These are phyloP conservation scores for Falco berigora DNA, from an alignment of 2,797 vertebrate genomes.

Conservation along the genomic window DNA sequence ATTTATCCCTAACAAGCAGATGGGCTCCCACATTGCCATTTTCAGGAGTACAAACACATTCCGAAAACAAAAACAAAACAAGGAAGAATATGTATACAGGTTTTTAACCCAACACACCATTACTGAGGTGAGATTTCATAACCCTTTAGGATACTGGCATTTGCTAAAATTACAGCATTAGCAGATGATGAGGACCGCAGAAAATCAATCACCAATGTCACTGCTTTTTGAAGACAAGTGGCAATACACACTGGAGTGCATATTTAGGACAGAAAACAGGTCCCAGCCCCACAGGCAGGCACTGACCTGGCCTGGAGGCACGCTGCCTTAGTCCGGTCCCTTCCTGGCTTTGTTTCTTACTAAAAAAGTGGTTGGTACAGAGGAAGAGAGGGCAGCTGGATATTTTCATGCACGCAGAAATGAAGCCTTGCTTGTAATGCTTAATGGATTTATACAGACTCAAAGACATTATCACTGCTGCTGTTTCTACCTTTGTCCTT, in stretches of 20 bases:
- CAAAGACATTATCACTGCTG: neutral
- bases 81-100: neutral
- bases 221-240: neutral
- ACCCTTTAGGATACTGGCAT: neutral
- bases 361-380: neutral
- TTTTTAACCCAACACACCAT: neutral
- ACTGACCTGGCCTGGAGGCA: neutral
- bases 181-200: neutral
- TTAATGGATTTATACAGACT: neutral
- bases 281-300: neutral
- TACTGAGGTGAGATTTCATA: neutral
- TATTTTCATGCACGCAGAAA: neutral
- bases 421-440: neutral
- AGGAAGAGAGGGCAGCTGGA: neutral
- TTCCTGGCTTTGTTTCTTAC: neutral
- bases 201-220: neutral
- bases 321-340: accelerated
- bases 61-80: neutral
- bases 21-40: conserved; percentile 10
- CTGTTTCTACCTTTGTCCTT: neutral
- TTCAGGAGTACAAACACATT: neutral
- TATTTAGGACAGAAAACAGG: neutral
- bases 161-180: neutral
- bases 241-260: neutral
- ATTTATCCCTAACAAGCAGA: conserved; percentile 44